Base-by-base conservation (phyloP, 1,140 invertebrate genomes). In the Drosophila ambigua region DNA sequence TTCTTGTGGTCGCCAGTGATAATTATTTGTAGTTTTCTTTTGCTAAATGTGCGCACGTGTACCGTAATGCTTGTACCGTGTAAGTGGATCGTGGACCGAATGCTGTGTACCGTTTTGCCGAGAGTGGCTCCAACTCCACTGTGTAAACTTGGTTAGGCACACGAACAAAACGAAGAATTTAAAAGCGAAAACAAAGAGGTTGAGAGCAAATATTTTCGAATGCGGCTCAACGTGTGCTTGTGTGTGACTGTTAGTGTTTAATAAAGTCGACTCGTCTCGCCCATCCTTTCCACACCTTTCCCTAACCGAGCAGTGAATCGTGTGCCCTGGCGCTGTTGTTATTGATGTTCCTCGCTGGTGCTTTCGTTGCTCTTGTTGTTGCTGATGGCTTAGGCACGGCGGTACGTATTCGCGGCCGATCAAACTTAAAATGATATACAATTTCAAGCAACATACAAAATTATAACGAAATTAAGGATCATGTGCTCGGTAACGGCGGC, bases 391-490 rank as follows among this genome's bases (percentile, higher is more conserved):
- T 72, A 88, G 66, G 76, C 79, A 79, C 72, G 77, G 55, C 72
- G 74, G 81, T 91, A 91, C 90, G 83, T 90, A 91, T 90, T 91
- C 90, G 82, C 90, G 82, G 90, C 85, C 90, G 90, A 91, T 91
- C 90, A 91, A 91, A 91, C 82, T 91, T 91, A 91, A 91, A 91
- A 91, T 91, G 90, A 91, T 91, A 91, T 91, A 90, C 84, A 77
- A 91, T 91, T 91, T 85, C 83, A 85, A 72, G 66, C 90, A 91
- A 87, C 90, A 90, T 88, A 88, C 79, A 91, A 91, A 91, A 91
- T 87, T 90, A 91, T 91, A 91, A 91, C 90, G 82, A 91, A 91
- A 91, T 91, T 91, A 91, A 91, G 90, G 90, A 91, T 91, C 90
- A 91, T 91, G 90, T 90, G 90, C 88, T 82, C 81, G 62, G 57